These are phyloP conservation scores for Halcyon senegalensis DNA, from an alignment of 2,113 vertebrate species.

Conservation along the genomic window DNA sequence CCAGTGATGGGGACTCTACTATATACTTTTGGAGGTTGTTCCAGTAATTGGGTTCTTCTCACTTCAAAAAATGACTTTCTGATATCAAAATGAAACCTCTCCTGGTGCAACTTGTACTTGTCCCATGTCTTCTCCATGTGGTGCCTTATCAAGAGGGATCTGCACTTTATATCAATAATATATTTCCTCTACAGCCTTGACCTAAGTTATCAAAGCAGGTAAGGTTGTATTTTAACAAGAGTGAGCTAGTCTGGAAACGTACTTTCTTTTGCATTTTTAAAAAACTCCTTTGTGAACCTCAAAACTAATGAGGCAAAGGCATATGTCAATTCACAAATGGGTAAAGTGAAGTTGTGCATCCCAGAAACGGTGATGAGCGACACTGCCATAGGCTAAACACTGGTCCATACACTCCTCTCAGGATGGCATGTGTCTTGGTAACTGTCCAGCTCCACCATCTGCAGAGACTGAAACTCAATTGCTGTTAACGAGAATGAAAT, in stretches of 20 bases:
- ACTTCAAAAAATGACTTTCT: neutral
- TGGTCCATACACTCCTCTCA: constrained; percentile 21
- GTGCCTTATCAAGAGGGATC: neutral
- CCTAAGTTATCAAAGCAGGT: neutral
- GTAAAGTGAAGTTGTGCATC: neutral
- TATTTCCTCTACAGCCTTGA: neutral
- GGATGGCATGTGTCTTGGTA: constrained; percentile 37
- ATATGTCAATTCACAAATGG: constrained; percentile 6
- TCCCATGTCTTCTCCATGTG: neutral
- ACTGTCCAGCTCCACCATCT: constrained; percentile 44
- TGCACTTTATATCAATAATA: neutral
- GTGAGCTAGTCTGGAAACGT: neutral
- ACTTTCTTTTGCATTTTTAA: neutral
- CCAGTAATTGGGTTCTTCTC: neutral
- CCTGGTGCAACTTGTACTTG: neutral
- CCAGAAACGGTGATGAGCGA: neutral
- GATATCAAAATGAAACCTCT: neutral
- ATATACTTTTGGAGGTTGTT: neutral
- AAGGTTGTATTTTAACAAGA: neutral
- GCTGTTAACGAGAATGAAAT: constrained; percentile 67
- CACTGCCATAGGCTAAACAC: neutral
- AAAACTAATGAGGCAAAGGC: neutral
- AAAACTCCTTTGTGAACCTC: neutral
- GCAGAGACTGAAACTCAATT: constrained; percentile 58
- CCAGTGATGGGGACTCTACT: neutral